Percentiles rank a stretch among this genome's conserved stretches.
Evolutionary conservation across 2,113 vertebrate species (phyloP).

Genomic region (Myxocyprinus asiaticus): DNA sequence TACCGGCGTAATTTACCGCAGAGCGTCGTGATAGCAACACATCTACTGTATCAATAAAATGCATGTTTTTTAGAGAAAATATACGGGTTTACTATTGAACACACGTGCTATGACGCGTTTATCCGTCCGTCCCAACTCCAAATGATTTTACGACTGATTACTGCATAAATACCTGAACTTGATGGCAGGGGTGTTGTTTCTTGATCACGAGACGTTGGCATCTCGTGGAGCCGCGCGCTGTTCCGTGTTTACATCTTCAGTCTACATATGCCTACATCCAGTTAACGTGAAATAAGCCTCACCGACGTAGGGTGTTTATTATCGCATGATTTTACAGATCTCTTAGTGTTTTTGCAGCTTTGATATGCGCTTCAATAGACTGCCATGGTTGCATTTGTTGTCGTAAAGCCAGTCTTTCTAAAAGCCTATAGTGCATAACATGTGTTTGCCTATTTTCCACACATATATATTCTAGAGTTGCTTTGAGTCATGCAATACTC

Average conservation of each 20-base stretch:
- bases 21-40: neutral
- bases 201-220: conserved; percentile 21
- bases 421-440: neutral
- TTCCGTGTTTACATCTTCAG: conserved; percentile 20
- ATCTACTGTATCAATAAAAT: neutral
- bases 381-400: neutral
- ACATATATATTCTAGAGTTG: neutral
- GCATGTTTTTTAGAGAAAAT: neutral
- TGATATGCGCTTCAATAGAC: neutral
- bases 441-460: neutral
- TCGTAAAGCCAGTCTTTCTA: neutral
- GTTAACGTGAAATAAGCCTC: neutral
- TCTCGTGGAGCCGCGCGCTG: conserved; percentile 3
- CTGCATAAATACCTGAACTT: neutral
- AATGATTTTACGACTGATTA: neutral
- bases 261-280: neutral
- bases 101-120: neutral
- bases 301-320: neutral
- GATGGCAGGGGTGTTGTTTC: neutral
- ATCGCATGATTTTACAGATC: neutral
- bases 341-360: neutral
- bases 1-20: neutral
- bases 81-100: neutral
- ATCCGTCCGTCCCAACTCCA: neutral
- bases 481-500: neutral